Conservation (phyloP, 2,113 vertebrate genomes). For the Thamnaconus septentrionalis region DNA sequence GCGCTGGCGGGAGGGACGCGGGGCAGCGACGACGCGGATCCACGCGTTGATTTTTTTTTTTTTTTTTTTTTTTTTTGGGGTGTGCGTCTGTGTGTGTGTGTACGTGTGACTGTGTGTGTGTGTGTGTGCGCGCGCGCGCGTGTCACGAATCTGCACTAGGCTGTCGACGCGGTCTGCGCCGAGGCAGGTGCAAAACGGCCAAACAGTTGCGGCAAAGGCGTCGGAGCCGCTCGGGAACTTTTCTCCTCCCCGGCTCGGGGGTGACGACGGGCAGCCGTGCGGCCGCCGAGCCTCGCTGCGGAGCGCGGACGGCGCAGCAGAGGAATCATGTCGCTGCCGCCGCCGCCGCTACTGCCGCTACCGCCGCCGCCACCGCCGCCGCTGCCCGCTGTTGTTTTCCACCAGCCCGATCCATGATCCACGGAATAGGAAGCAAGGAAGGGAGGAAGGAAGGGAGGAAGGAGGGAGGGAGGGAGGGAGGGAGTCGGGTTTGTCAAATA, state of each 20-base stretch:
- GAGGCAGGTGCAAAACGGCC: constrained; percentile 74
- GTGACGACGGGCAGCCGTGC: constrained; percentile 44
- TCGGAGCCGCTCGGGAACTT: constrained; percentile 76
- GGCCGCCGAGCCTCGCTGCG: constrained; percentile 52
- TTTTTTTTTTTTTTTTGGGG: no score
- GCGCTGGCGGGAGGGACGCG: no score
- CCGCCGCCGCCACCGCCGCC: no score
- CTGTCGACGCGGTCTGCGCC: constrained; percentile 65
- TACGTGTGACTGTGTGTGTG: no score
- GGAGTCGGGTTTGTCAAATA: constrained; percentile 5
- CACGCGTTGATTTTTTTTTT: constrained; percentile 25
- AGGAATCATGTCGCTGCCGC: constrained; percentile 64
- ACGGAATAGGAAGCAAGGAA: no score
- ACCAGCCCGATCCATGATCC: constrained; percentile 75
- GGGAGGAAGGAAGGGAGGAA: no score
- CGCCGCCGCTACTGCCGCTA: no score
- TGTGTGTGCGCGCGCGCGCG: neutral
- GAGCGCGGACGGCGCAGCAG: constrained; percentile 63
- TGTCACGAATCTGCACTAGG: constrained; percentile 52
- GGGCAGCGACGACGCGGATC: constrained; percentile 55
- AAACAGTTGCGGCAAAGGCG: constrained; percentile 56
- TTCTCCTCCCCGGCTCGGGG: constrained; percentile 66
- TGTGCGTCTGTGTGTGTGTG: no score
- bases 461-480: no score
- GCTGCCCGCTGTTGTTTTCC: constrained; percentile 73